Evolutionary conservation across 2,888 invertebrate genomes (phyloP).

Genomic region (Drosophila yooni): DNA sequence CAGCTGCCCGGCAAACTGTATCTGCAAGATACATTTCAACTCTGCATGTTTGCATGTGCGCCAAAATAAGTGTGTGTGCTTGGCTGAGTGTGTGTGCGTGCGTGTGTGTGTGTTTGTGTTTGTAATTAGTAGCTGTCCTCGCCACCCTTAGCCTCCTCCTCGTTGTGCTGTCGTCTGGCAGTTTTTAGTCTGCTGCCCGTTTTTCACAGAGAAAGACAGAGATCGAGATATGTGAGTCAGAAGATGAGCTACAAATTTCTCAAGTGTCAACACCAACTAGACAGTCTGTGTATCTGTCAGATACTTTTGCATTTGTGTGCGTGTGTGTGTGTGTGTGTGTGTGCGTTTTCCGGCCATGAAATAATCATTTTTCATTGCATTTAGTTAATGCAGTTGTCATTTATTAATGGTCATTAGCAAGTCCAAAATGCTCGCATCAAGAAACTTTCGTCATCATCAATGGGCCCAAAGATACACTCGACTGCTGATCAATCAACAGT

Average conservation of each 20-base stretch:
- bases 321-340: constrained; percentile 12
- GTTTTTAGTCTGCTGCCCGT: constrained; percentile 10
- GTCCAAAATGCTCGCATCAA: constrained; percentile 33
- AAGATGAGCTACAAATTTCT: constrained; percentile 85
- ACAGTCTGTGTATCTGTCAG: constrained; percentile 44
- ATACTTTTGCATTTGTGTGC: constrained; percentile 35
- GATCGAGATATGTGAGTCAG: constrained; percentile 74
- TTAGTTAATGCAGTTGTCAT: constrained; percentile 73
- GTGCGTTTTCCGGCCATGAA: constrained; percentile 65
- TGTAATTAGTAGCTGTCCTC: constrained; percentile 66
- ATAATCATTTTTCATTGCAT: constrained; percentile 74
- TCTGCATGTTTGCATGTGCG: constrained; percentile 28
- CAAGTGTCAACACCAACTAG: constrained; percentile 84
- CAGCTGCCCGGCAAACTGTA: constrained; percentile 33
- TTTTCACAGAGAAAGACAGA: constrained; percentile 58
- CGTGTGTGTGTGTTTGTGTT: constrained; percentile 19
- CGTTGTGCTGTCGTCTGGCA: not conserved
- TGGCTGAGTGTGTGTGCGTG: constrained; percentile 6
- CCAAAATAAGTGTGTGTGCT: constrained; percentile 14
- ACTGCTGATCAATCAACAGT: constrained; percentile 73
- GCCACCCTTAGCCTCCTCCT: constrained; percentile 9
- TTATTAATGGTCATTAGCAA: constrained; percentile 74
- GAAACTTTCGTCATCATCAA: constrained; percentile 40
- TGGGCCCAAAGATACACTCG: constrained; percentile 51
- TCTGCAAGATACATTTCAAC: constrained; percentile 59